Base-by-base conservation (phyloP, 2,888 invertebrate genomes). In the Salticus scenicus region DNA sequence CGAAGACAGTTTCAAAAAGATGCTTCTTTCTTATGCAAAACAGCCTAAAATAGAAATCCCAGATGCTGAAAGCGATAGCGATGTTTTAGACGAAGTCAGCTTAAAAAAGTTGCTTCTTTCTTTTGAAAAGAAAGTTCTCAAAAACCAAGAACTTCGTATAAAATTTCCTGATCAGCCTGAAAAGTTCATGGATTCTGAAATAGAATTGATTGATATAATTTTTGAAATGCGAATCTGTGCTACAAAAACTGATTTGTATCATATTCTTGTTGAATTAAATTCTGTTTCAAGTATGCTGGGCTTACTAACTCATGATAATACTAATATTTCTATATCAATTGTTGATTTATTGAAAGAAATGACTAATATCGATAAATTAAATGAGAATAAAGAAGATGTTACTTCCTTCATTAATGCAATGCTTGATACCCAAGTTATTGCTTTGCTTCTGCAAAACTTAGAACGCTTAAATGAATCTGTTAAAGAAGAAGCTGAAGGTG, bases 101-200 rank as follows among this genome's bases (percentile, higher is more conserved):
- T 93, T 98, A 10, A 98, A 98, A 90, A 95, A 96, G 90, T 94
- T 98, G 90, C 94, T 98, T 28, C 92, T 98, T 17, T 94, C 96
- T 87, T 98, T 99, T 92, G 99, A 99, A 90, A 99, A 99, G 91
- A 94, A 96, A 90, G 95, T 96, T 71, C 92, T 98, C 10, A 96
- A 94, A 90, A 99, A 99, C 91, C 96, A 98, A 91, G 99, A 99
- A 92, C 96, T 98, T 96, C 93, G 99, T 88, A 98, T 99, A 17
- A 99, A 99, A 92, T 99, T 97, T 91, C 96, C 98, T 0, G 99
- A 98, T 90, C 95, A 95, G 90, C 97, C 98, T 8, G 97, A 98
- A 91, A 98, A 98, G 93, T 99, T 99, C 91, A 98, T 99, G 94
- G 94, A 99, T 89, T 98, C 98, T 84, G 99, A 99, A 92, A 93